Evolutionary conservation across 2,888 invertebrate species (phyloP).

Genomic region (Agrilus cyanescens): DNA sequence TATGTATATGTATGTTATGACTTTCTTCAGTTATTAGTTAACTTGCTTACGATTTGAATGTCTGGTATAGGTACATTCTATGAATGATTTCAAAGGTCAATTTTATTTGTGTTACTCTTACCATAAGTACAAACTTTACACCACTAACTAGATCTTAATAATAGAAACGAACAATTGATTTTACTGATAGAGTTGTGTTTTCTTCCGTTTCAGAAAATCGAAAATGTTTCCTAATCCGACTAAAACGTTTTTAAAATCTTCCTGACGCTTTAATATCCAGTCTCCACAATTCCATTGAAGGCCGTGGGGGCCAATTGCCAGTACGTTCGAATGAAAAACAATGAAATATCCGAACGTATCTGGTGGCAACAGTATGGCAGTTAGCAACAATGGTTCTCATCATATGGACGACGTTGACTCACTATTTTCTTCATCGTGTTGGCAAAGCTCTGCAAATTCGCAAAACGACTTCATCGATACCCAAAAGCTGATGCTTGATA

Average conservation of each 20-base stretch:
- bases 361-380: slow-evolving; percentile 32
- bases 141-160: no score
- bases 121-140: no score
- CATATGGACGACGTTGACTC: slow-evolving; percentile 50
- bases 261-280: not conserved
- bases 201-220: no score
- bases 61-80: no score
- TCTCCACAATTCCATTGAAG: not conserved
- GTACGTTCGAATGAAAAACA: slow-evolving; percentile 26
- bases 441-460: slow-evolving; percentile 43
- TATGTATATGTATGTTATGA: no score
- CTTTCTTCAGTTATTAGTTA: no score
- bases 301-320: slow-evolving; percentile 3
- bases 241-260: not conserved
- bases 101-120: no score
- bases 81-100: no score
- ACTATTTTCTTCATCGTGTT: slow-evolving; percentile 59
- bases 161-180: no score
- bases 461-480: slow-evolving; percentile 43
- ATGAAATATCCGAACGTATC: slow-evolving; percentile 36
- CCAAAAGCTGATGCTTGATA: slow-evolving; percentile 44
- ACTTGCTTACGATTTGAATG: no score
- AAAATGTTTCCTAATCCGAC: no score
- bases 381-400: slow-evolving; percentile 31
- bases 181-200: no score